Evolutionary conservation across 2,797 vertebrate species (phyloP), one percentile per base, ranked within the genome.

Genomic region (Linurgus olivaceus): DNA sequence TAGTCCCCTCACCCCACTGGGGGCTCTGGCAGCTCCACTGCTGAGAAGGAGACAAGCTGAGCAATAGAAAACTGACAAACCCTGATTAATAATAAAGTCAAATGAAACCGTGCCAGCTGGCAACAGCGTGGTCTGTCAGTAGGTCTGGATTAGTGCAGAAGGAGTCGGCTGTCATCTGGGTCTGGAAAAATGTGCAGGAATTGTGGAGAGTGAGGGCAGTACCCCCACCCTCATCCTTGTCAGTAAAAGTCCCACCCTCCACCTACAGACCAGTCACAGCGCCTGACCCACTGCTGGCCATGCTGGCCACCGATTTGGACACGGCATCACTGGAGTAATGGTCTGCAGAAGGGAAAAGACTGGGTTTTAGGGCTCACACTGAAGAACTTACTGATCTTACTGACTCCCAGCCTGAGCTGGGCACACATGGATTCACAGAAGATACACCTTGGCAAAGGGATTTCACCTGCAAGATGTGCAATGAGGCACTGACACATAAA

Each of bases 81-180:
- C 29, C 23, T 58, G 54, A 86, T 81, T 94, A 94, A 92, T 94
- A 95, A 93, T 61, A 68, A 94, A 92, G n/a, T 52, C 73, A 54
- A 35, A 92, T 81, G 67, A 90, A 94, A 65, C 19, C 1, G 2
- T 61, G 90, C 88, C 94, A 96, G 73, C 83, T 94, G 96, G 92
- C 83, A 94, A 28, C 70, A 83, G 54, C 38, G 6, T 7, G 0
- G 26, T 93, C 92, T 93, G 70, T 47, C 76, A 29, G 74, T 3
- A 15, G 54, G 58, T 62, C 62, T 81, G 73, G 73, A 38, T 84
- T 50, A 80, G 79, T 1, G 0, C 2, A 26, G 67, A 86, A 50
- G 37, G 19, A 93, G 68, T 61, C 68, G 90, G 76, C 90, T 93
- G 86, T 38, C 1, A 11, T 65, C 90, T 88, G 61, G 38, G 37